Base-by-base conservation (phyloP, 2,797 vertebrate species). In the Sebastiscus tertius region DNA sequence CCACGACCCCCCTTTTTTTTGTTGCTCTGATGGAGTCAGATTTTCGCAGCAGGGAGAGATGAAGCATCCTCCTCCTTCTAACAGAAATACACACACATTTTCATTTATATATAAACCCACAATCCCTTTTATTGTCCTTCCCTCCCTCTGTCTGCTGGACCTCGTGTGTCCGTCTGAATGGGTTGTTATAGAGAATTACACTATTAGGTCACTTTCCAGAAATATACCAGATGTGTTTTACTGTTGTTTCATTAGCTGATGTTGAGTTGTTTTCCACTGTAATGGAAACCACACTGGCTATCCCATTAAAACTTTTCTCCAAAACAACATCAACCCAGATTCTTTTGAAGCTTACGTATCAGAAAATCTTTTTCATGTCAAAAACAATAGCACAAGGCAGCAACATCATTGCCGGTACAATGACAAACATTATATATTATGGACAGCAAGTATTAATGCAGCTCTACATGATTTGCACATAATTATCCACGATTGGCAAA, bases 211-310 rank as follows among this genome's bases (percentile, higher is more conserved):
- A 34, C 34, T 49, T 26, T 3, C 22, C 61, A 36, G 54, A 65
- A 59, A 72, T 34, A 59, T 11, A 36, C 16, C 60, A 36, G 22
- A 63, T 36, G 27, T 61, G 9, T 60, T 72, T 72, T 36, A 59
- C 36, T 2, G 66, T 42, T 3, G 3, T 2, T 69, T 52, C 77
- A 66, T 36, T 10, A 29, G 29, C 39, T 22, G 68, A n/a, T 5
- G 59, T 10, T 22, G 20, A 10, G 24, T 10, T 26, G 13, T 52
- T 75, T 72, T 54, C 54, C 62, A 54, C 39, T 52, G 6, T 39
- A 9, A 79, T 20, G 4, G 22, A 60, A 79, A 60, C 55, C 62
- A 13, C 69, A 9, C 2, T 22, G 4, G 24, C 5, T 22, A 26
- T 64, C 29, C 36, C 1, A 3, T 39, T 14, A 55, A 2, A 71